Conservation (phyloP, 2,113 vertebrate species). For the Dissostichus mawsoni region DNA sequence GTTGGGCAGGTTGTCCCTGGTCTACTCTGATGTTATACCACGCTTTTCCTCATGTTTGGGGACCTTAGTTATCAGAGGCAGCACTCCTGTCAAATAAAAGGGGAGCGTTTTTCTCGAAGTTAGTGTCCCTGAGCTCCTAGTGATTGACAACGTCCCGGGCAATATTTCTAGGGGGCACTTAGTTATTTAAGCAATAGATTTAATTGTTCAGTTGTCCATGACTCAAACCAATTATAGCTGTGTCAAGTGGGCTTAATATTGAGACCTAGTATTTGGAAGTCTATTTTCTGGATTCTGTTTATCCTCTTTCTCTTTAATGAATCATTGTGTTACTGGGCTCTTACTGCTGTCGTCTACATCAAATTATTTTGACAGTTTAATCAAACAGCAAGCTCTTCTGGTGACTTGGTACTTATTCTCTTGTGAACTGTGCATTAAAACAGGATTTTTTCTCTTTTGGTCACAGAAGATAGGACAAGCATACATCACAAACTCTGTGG, state of each 20-base stretch:
- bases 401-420: constrained; percentile 15
- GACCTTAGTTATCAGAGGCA: constrained; percentile 8
- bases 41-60: background rate
- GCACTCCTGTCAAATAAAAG: background rate
- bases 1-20: background rate
- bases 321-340: background rate
- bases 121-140: background rate
- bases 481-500: background rate
- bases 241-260: background rate
- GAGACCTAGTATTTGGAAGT: background rate
- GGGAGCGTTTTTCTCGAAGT: background rate
- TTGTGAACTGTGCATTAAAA: constrained; percentile 15
- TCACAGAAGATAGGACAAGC: background rate
- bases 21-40: background rate
- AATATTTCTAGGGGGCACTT: background rate
- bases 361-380: constrained; percentile 19
- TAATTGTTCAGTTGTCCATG: background rate
- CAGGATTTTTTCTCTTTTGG: background rate
- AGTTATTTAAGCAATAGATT: constrained; percentile 13
- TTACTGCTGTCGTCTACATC: constrained; percentile 23
- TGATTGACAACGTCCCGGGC: background rate
- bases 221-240: background rate
- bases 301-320: background rate
- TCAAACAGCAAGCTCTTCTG: constrained; percentile 17
- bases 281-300: constrained; percentile 4